A percentile compares a stretch with the other conserved stretches of the same genome.
Evolutionary conservation across 2,888 invertebrate genomes (phyloP).

Genomic region (Latrodectus elegans): DNA sequence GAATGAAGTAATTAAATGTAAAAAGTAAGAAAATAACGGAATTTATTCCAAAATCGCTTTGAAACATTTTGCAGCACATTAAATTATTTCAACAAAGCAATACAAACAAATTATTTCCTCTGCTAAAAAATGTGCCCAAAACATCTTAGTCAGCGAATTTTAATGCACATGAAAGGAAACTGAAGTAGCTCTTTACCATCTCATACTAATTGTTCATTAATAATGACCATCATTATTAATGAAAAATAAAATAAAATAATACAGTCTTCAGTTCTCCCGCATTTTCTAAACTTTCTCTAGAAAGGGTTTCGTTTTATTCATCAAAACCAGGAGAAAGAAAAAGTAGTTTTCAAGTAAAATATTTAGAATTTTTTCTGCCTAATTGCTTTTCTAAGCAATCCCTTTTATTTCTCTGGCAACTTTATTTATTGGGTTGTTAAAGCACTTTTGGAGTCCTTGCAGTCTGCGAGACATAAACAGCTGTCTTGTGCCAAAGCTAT

Average conservation of each 20-base stretch:
- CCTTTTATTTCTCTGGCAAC: conserved; percentile 33
- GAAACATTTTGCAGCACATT: neutral
- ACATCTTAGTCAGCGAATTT: conserved; percentile 1
- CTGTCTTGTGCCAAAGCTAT: conserved; percentile 27
- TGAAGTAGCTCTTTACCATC: neutral
- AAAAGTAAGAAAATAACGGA: too few species aligned
- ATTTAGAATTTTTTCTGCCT: conserved; percentile 39
- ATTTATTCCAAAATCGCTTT: neutral
- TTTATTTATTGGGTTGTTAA: conserved; percentile 58
- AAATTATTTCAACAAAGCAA: neutral
- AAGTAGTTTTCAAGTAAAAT: conserved; percentile 36
- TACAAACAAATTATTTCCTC: neutral
- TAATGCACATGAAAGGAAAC: neutral
- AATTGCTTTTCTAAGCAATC: conserved; percentile 50
- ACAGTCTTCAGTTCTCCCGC: neutral
- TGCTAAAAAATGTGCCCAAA: neutral
- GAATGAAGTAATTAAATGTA: too few species aligned
- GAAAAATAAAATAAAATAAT: neutral
- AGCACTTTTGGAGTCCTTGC: conserved; percentile 39
- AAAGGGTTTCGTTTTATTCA: neutral
- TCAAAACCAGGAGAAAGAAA: conserved; percentile 11
- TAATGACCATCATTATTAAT: neutral
- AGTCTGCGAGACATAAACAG: conserved; percentile 46
- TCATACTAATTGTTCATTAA: conserved; percentile 18
- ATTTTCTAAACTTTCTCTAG: neutral